A percentile compares a stretch with the other conserved stretches of the same genome.
Conservation (phyloP, 2,797 vertebrate species). For the Cynodonichthys magdalenae region DNA sequence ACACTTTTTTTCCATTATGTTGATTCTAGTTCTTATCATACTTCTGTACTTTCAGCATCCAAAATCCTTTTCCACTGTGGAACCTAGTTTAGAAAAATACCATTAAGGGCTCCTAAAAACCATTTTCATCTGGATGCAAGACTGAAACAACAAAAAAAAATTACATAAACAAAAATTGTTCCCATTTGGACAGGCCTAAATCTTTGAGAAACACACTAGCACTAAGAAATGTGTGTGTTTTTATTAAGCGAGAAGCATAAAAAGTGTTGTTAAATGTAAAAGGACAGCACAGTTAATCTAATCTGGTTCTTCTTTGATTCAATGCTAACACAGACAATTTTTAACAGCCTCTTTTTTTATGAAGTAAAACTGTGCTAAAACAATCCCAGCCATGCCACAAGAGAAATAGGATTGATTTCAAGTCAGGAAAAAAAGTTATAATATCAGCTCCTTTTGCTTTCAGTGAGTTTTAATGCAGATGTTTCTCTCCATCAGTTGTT, state of each 20-base stretch:
- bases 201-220: constrained; percentile 53
- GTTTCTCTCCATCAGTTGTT: constrained; percentile 83
- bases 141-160: too few relatives aligned
- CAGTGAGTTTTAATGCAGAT: constrained; percentile 26
- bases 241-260: constrained; percentile 45
- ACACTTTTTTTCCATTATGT: too few relatives aligned
- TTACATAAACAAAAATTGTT: too few relatives aligned
- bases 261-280: constrained; percentile 33
- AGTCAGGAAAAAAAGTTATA: constrained; percentile 30
- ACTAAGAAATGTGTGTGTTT: constrained; percentile 55
- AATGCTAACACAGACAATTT: constrained; percentile 26
- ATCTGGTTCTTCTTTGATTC: constrained; percentile 24
- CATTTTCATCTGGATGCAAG: too few relatives aligned
- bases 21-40: too few relatives aligned
- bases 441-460: constrained; percentile 33
- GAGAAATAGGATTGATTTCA: constrained; percentile 41
- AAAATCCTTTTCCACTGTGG: too few relatives aligned
- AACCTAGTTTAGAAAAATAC: too few relatives aligned
- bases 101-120: too few relatives aligned
- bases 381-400: constrained; percentile 59
- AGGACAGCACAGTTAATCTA: constrained; percentile 20
- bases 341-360: constrained; percentile 32
- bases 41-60: too few relatives aligned
- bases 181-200: not conserved
- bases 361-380: constrained; percentile 38